Conservation (phyloP, 2,797 vertebrate species). For the Artibeus lituratus region DNA sequence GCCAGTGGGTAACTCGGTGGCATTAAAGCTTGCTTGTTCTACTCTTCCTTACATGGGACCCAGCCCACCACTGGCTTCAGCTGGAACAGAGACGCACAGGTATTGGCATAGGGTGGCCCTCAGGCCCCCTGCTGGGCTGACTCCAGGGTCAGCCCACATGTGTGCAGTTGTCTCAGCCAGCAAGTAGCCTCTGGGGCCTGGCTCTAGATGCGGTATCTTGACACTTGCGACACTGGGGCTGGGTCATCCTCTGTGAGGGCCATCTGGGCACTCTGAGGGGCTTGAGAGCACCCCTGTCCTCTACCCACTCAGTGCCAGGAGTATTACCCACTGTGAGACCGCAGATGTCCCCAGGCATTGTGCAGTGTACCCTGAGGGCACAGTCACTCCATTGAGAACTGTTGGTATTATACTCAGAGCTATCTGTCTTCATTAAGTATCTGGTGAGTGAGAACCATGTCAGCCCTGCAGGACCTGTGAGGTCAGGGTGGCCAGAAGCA, state of each 20-base stretch:
- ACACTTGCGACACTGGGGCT: background rate
- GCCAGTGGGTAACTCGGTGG: background rate
- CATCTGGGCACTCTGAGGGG: background rate
- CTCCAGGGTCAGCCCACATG: background rate
- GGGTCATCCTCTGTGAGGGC: too few relatives aligned
- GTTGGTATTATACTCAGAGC: background rate
- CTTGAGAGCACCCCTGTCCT: background rate
- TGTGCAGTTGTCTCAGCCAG: too few relatives aligned
- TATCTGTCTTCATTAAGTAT: background rate
- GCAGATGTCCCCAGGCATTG: background rate
- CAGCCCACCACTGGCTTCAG: background rate
- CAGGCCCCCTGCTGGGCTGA: background rate
- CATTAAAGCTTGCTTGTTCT: background rate
- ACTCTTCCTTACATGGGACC: background rate
- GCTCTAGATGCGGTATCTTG: background rate
- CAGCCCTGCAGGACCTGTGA: background rate
- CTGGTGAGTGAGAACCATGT: background rate
- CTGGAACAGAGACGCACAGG: background rate
- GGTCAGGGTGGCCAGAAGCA: background rate
- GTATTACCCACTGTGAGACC: background rate
- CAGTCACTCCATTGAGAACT: background rate
- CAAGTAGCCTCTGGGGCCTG: background rate
- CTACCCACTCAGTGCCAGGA: background rate
- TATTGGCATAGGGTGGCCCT: background rate
- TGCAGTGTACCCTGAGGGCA: background rate